Conservation (phyloP, 2,113 vertebrate genomes). For the Mungos mungo region DNA sequence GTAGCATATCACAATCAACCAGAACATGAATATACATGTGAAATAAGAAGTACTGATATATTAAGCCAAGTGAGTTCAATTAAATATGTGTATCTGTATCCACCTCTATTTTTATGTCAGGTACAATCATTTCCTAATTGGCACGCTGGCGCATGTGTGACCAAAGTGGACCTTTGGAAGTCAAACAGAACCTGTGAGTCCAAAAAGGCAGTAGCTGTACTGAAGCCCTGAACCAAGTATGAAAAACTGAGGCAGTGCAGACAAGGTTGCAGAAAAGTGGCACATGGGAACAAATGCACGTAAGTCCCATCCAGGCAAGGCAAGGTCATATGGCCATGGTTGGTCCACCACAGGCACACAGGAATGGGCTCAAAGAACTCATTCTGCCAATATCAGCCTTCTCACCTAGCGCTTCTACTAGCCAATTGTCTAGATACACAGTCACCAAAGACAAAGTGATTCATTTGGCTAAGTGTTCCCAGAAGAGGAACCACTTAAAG, state of each 20-base stretch:
- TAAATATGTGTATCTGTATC: not conserved
- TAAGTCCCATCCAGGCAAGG: not conserved
- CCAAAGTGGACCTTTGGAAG: not conserved
- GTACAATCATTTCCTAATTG: not conserved
- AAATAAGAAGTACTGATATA: not conserved
- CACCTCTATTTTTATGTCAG: too few relatives aligned
- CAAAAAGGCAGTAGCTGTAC: not conserved
- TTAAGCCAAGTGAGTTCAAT: not conserved
- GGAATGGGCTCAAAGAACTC: not conserved
- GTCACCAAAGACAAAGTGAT: not conserved
- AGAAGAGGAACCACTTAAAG: not conserved
- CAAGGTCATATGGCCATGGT: rapidly evolving
- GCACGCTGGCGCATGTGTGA: not conserved
- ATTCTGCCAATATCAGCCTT: not conserved
- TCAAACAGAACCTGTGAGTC: not conserved
- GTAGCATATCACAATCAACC: not conserved
- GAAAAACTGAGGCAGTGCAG: not conserved
- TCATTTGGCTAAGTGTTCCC: not conserved
- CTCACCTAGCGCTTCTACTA: not conserved
- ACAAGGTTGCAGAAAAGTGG: not conserved
- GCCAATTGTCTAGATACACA: not conserved
- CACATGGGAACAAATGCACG: not conserved
- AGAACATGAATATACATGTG: not conserved
- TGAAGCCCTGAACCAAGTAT: not conserved
- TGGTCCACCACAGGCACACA: not conserved